Evolutionary conservation across 2,113 vertebrate species (phyloP), one percentile per base, ranked within the genome.

Genomic region (Phocoena sinus): DNA sequence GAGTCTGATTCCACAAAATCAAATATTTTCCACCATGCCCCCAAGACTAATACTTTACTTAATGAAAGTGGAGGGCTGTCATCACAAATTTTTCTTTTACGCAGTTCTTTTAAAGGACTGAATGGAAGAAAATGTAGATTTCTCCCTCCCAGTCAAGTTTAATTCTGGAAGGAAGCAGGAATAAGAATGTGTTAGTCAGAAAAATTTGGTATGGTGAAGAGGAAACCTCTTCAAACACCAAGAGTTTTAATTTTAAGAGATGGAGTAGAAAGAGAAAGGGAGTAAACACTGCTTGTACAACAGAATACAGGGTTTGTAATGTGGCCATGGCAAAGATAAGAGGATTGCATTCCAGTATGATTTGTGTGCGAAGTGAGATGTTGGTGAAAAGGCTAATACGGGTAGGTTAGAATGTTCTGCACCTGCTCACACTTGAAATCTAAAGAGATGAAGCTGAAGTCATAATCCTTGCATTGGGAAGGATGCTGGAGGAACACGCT

Each of bases 221-320:
- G 25, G 60, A 80, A 90, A 74, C 3, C 4, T 41, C 11, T 8
- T 73, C 7, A 73, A 28, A 25, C 50, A 94, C 8, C 4, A 33
- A 41, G 25, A 68, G n/a, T 84, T 93, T 92, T 76, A 41, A 93
- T 94, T 96, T 97, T 36, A 85, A 67, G 50, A 70, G 56, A 38
- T 28, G 5, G n/a, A 63, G 11, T n/a, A 20, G 41, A 38, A 71
- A 80, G 1, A 41, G 10, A 65, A 80, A 28, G 25, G 13, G 5
- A 44, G 5, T 3, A 26, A 31, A 58, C 18, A 6, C 12, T 4
- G 4, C 5, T 14, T 56, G 1, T 50, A 3, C 11, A 53, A 31
- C 28, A 58, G 53, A 84, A 62, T 28, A 12, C 47, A 50, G 73
- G 31, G 2, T 47, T 65, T 26, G 9, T 11, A 77, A 25, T 10